phyloP scores from a whole-genome alignment of 2,113 vertebrate species.

The Passer montanus region DNA sequence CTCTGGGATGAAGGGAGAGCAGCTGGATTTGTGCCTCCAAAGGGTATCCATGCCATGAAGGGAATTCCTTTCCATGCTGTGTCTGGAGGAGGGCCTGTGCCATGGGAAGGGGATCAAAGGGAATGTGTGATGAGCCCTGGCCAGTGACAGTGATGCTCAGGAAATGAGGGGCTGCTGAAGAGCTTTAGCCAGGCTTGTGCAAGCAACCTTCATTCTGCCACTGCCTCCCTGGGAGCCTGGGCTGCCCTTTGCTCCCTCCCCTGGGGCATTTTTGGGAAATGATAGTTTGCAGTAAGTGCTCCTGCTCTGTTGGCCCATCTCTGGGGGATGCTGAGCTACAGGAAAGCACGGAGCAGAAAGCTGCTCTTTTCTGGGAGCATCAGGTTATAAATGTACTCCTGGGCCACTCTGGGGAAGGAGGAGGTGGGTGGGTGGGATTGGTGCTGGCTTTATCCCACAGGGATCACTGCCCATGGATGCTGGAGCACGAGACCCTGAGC shows the following conservation, averaged over 20 bases:
- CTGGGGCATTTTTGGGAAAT: not conserved
- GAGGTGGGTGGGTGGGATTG: not conserved
- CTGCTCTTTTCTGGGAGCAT: not conserved
- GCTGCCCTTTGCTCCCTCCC: rapidly evolving
- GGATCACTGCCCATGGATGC: not conserved
- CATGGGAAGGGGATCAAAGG: not conserved
- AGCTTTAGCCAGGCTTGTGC: not conserved
- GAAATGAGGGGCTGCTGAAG: not conserved
- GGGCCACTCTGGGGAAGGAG: rapidly evolving
- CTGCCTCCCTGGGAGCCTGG: not conserved
- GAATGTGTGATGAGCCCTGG: not conserved
- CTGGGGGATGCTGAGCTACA: not conserved
- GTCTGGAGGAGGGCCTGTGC: not conserved
- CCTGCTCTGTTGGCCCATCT: rapidly evolving
- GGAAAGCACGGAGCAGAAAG: not conserved
- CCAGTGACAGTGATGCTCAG: not conserved
- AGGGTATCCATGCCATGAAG: not conserved
- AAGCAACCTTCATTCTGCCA: not conserved
- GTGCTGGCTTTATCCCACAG: not conserved
- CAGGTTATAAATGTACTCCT: not conserved
- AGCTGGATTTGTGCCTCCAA: not conserved
- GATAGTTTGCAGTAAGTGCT: not conserved
- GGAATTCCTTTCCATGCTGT: not conserved
- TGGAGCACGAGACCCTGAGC: not conserved
- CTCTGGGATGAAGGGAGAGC: not conserved